Conservation (phyloP, 2,888 invertebrate genomes). For the Apoda limacodes region DNA sequence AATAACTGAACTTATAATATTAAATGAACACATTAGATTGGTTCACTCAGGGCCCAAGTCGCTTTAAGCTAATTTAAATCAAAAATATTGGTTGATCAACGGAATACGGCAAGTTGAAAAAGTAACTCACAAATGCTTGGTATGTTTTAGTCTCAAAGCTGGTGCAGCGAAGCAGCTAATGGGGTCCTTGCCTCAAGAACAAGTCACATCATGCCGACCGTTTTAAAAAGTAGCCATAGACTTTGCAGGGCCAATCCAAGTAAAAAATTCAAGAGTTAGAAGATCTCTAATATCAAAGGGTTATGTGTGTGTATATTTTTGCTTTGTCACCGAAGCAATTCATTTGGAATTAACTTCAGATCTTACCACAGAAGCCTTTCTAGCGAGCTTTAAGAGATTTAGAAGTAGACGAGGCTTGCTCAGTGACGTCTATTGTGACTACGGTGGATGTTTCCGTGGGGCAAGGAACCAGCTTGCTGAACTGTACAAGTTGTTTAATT, state of each 20-base stretch:
- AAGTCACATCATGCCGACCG: slow-evolving; percentile 9
- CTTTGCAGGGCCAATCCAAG: slow-evolving; percentile 10
- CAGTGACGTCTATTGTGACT: slow-evolving; percentile 5
- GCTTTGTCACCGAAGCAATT: slow-evolving; percentile 20
- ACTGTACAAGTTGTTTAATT: no score
- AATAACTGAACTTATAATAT: no score
- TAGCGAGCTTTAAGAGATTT: slow-evolving; percentile 14
- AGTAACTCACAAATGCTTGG: slow-evolving; percentile 9
- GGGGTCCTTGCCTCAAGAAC: slow-evolving; percentile 13
- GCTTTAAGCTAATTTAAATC: slow-evolving; percentile 5
- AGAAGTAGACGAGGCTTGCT: slow-evolving; percentile 13
- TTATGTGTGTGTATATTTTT: slow-evolving; percentile 22
- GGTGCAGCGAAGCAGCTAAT: slow-evolving; percentile 11
- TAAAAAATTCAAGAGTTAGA: slow-evolving; percentile 13
- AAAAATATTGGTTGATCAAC: slow-evolving; percentile 12
- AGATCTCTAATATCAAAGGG: slow-evolving; percentile 18
- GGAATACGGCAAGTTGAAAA: slow-evolving; percentile 12
- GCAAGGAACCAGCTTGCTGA: no score
- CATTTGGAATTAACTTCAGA: slow-evolving; percentile 14
- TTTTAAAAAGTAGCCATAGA: slow-evolving; percentile 15
- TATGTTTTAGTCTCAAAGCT: slow-evolving; percentile 11
- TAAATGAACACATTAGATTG: slow-evolving; percentile 10
- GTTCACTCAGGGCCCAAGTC: slow-evolving; percentile 9
- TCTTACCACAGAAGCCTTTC: slow-evolving; percentile 9
- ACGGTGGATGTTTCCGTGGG: no score